These are phyloP conservation scores for Ormia ochracea DNA, from an alignment of 2,888 invertebrate genomes.

Conservation along the genomic window DNA sequence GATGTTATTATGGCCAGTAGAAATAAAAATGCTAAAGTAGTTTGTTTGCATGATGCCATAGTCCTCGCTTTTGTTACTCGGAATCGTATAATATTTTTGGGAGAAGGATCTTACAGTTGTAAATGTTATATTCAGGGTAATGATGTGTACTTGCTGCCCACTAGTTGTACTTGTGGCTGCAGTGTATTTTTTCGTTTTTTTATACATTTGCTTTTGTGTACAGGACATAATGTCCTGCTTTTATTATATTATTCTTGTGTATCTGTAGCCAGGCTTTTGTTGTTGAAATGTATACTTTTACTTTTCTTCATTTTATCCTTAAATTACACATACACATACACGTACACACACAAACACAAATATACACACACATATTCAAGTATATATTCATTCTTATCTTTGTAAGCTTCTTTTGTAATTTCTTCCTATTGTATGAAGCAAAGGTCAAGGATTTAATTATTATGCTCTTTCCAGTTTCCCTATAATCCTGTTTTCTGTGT, in stretches of 20 bases:
- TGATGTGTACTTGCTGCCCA: not conserved
- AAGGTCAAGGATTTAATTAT: constrained; percentile 62
- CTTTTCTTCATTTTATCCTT: constrained; percentile 7
- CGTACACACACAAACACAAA: not conserved
- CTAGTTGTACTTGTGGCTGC: not conserved
- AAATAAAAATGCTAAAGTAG: constrained; percentile 56
- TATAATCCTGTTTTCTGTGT: not conserved
- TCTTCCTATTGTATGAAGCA: constrained; percentile 25
- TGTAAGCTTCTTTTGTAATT: not conserved
- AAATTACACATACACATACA: not conserved
- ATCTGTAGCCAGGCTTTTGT: constrained; percentile 26
- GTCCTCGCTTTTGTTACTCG: not conserved
- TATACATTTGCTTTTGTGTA: constrained; percentile 5
- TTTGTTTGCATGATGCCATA: constrained; percentile 53
- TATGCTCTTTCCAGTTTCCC: constrained; percentile 43
- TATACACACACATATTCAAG: not conserved
- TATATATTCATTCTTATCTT: not conserved
- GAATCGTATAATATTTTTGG: not conserved
- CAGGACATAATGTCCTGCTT: constrained; percentile 42
- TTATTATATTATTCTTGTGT: constrained; percentile 10
- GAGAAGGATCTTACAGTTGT: constrained; percentile 1
- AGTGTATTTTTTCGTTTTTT: not conserved
- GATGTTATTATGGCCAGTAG: constrained; percentile 55
- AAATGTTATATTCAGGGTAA: constrained; percentile 25
- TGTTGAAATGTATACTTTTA: no score